phyloP scores from a whole-genome alignment of 2,888 invertebrate species.

The Ommatoiulus sabulosus region DNA sequence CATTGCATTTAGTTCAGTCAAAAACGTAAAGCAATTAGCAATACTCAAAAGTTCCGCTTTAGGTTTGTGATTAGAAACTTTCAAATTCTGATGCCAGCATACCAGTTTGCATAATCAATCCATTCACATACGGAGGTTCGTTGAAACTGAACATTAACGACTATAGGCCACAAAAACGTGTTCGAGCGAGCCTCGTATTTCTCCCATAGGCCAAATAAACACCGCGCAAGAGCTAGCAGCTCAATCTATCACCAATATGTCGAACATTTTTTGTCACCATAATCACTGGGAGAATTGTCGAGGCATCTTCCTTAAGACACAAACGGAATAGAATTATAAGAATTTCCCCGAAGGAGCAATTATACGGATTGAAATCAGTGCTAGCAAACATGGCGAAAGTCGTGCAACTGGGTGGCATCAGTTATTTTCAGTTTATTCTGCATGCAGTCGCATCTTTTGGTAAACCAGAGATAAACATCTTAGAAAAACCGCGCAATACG shows the following conservation, averaged over 20 bases:
- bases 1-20: too few relatives aligned
- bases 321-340: neutral
- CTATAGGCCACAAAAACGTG: too few relatives aligned
- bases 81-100: too few relatives aligned
- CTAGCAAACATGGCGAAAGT: neutral
- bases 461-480: conserved; percentile 10
- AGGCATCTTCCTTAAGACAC: neutral
- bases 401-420: conserved; percentile 16
- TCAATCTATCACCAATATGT: conserved; percentile 2
- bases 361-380: neutral
- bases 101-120: too few relatives aligned
- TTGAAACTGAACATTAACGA: too few relatives aligned
- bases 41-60: too few relatives aligned
- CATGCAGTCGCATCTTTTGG: neutral
- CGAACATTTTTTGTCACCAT: neutral
- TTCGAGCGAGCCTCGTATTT: too few relatives aligned
- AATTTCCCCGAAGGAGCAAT: neutral
- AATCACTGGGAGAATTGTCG: neutral
- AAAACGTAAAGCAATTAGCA: too few relatives aligned
- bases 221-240: neutral
- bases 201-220: too few relatives aligned
- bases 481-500: conserved; percentile 7
- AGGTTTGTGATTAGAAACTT: too few relatives aligned
- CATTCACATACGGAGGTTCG: too few relatives aligned
- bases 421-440: conserved; percentile 25